phyloP scores from a whole-genome alignment of 2,888 invertebrate species.

The Patella caerulea region DNA sequence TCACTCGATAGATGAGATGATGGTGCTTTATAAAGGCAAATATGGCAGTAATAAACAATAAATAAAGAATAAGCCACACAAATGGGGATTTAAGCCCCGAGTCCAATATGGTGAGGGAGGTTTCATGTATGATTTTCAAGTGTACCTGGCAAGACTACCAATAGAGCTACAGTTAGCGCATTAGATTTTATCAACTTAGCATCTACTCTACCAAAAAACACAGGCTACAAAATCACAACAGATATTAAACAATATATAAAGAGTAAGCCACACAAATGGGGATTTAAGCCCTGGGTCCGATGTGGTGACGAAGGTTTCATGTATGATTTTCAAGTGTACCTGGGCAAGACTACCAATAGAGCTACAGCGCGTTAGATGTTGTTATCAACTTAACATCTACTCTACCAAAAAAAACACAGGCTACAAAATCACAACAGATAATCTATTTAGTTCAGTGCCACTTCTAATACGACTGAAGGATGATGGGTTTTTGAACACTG shows the following conservation, averaged over 20 bases:
- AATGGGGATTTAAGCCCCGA: slow-evolving; percentile 32
- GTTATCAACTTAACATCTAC: too few species aligned
- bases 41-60: slow-evolving; percentile 30
- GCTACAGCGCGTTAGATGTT: too few species aligned
- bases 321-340: too few species aligned
- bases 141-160: too few species aligned
- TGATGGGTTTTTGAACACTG: background rate
- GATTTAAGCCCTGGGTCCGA: slow-evolving; percentile 30
- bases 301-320: too few species aligned
- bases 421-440: background rate
- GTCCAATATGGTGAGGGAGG: background rate
- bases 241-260: slow-evolving; percentile 33
- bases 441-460: background rate
- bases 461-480: background rate
- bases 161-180: too few species aligned
- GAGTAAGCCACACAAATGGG: slow-evolving; percentile 31
- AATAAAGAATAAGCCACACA: slow-evolving; percentile 29
- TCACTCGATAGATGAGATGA: slow-evolving; percentile 54
- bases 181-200: too few species aligned
- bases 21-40: slow-evolving; percentile 57
- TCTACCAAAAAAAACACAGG: too few species aligned
- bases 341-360: too few species aligned
- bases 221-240: too few species aligned
- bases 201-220: too few species aligned
- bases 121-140: too few species aligned